Conservation (phyloP, 2,888 invertebrate genomes). For the Laothoe populi region DNA sequence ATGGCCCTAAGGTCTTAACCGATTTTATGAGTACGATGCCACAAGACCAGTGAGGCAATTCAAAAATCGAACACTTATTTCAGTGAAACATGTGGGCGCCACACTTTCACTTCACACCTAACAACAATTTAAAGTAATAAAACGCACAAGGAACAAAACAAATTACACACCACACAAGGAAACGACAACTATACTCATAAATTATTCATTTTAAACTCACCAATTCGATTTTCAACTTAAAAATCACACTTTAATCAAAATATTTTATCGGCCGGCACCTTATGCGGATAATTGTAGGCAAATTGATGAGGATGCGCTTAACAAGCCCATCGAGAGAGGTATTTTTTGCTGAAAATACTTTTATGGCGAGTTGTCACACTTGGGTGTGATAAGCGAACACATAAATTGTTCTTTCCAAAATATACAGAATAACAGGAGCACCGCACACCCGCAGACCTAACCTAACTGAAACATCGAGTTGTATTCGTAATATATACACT, state of each 20-base stretch:
- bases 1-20: too few relatives aligned
- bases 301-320: constrained; percentile 67
- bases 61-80: not conserved
- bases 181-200: constrained; percentile 32
- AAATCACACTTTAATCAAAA: constrained; percentile 64
- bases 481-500: too few relatives aligned
- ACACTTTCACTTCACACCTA: constrained; percentile 11
- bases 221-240: constrained; percentile 41
- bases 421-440: too few relatives aligned
- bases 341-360: constrained; percentile 51
- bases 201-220: constrained; percentile 31
- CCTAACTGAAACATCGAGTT: too few relatives aligned
- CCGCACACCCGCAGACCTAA: too few relatives aligned
- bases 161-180: not conserved
- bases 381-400: too few relatives aligned
- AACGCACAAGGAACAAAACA: not conserved
- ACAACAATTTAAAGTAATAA: constrained; percentile 11
- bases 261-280: constrained; percentile 57
- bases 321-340: constrained; percentile 59
- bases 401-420: too few relatives aligned
- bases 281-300: constrained; percentile 74
- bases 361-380: constrained; percentile 35
- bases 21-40: too few relatives aligned
- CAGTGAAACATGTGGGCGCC: not conserved
- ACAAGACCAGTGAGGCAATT: too few relatives aligned